phyloP scores from a whole-genome alignment of 2,113 vertebrate genomes.

The Bubo scandiacus region DNA sequence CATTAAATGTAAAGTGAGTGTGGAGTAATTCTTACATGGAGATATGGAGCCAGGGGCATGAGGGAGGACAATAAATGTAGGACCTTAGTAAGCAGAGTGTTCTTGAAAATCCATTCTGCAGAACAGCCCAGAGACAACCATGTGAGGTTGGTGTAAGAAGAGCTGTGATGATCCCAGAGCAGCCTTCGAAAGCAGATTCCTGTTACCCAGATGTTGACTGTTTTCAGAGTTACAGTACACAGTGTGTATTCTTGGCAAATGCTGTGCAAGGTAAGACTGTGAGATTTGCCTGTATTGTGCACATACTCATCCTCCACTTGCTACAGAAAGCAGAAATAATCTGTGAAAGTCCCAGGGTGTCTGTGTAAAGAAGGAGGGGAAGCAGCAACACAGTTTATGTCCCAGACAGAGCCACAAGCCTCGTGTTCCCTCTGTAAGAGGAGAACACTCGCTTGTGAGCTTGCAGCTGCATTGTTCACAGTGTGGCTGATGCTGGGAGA shows the following conservation, averaged over 20 bases:
- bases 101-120: neutral
- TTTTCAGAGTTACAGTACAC: neutral
- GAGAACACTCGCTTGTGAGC: neutral
- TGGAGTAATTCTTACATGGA: neutral
- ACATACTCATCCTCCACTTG: neutral
- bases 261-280: neutral
- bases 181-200: neutral
- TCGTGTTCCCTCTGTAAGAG: neutral
- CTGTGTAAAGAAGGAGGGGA: neutral
- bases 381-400: neutral
- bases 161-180: neutral
- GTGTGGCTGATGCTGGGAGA: neutral
- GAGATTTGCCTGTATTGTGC: neutral
- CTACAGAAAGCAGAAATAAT: neutral
- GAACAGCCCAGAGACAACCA: neutral
- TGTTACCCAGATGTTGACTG: neutral
- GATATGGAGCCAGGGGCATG: neutral
- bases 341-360: neutral
- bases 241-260: neutral
- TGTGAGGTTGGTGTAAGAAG: neutral
- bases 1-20: neutral
- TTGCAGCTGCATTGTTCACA: neutral
- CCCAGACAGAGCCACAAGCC: neutral
- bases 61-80: neutral
- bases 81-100: neutral